These are phyloP conservation scores for Argentina silus DNA, from an alignment of 2,797 vertebrate species.

Conservation along the genomic window DNA sequence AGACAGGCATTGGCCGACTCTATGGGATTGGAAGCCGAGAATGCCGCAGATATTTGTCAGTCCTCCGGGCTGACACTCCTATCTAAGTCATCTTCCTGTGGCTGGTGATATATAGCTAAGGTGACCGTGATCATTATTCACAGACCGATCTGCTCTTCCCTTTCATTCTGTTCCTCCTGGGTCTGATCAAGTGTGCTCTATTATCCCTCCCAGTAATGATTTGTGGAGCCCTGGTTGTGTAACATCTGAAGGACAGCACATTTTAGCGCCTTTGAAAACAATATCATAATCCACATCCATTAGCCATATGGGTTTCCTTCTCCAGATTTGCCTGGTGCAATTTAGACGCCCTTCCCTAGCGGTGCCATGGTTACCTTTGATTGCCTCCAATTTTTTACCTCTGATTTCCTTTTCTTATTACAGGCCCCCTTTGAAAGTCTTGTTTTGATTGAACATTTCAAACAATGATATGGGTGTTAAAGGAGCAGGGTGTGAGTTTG, in stretches of 20 bases:
- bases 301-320: conserved; percentile 65
- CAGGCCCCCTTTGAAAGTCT: not conserved
- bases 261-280: conserved; percentile 61
- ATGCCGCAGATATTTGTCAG: conserved; percentile 65
- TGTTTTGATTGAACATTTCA: not conserved
- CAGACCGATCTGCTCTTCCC: conserved; percentile 34
- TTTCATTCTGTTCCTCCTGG: conserved; percentile 45
- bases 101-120: conserved; percentile 70
- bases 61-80: conserved; percentile 54
- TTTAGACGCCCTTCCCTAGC: conserved; percentile 41
- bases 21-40: conserved; percentile 46
- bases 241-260: conserved; percentile 56
- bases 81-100: conserved; percentile 64
- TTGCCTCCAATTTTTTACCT: conserved; percentile 38
- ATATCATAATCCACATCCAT: conserved; percentile 64
- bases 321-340: conserved; percentile 62
- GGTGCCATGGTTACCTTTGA: conserved; percentile 24
- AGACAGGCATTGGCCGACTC: conserved; percentile 12
- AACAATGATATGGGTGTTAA: not conserved
- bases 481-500: not conserved
- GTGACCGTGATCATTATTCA: conserved; percentile 73
- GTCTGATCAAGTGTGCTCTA: conserved; percentile 60
- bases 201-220: conserved; percentile 58
- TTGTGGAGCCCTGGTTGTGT: conserved; percentile 54
- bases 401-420: not conserved